A percentile compares a stretch with the other conserved stretches of the same genome.
These are phyloP conservation scores for Pristiophorus japonicus DNA, from an alignment of 2,113 vertebrate genomes.

Conservation along the genomic window DNA sequence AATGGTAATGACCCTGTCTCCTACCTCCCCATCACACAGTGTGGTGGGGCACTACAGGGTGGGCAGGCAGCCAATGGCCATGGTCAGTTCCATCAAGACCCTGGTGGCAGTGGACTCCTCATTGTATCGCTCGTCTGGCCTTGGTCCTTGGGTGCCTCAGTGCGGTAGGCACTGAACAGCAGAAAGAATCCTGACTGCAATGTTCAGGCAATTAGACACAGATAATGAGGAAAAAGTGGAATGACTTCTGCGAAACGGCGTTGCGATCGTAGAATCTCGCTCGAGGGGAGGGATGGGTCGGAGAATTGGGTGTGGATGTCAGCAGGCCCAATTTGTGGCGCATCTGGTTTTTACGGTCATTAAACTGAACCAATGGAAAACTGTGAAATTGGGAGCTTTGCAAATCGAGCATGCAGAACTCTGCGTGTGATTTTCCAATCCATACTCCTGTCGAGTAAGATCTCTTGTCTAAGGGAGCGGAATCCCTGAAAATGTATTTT, in stretches of 20 bases:
- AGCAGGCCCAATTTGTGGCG: neutral
- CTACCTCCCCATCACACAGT: neutral
- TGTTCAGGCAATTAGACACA: neutral
- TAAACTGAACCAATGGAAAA: neutral
- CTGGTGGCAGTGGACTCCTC: neutral
- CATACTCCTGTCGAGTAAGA: neutral
- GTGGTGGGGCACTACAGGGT: neutral
- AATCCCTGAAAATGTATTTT: neutral
- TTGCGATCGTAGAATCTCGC: neutral
- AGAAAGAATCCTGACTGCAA: neutral
- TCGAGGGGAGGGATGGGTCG: neutral
- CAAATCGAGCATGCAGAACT: neutral
- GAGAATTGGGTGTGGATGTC: neutral
- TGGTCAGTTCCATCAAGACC: neutral
- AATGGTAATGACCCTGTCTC: neutral
- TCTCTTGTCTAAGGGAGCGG: neutral
- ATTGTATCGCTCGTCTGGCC: neutral
- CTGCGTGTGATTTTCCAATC: neutral
- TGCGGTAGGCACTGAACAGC: neutral
- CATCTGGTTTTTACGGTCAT: neutral
- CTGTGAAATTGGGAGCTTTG: neutral
- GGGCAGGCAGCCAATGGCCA: neutral
- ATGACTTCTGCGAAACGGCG: neutral
- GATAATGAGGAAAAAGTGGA: neutral
- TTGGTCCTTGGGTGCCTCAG: neutral